These are phyloP conservation scores for Listronotus oregonensis DNA, from an alignment of 1,140 invertebrate species.

Conservation along the genomic window DNA sequence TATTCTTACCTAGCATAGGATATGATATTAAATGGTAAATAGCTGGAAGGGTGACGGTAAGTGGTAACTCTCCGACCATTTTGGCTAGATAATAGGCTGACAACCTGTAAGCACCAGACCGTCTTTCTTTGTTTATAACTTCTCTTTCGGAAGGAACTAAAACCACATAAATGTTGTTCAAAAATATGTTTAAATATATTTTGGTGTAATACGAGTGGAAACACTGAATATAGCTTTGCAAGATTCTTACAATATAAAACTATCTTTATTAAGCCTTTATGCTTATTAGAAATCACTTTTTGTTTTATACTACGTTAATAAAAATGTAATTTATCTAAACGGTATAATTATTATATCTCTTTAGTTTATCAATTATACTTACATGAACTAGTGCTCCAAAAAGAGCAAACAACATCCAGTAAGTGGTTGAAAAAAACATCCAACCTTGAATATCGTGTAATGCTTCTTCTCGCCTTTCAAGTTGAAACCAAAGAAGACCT, in stretches of 20 bases:
- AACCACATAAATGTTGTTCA: conserved; percentile 39
- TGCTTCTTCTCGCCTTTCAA: conserved; percentile 74
- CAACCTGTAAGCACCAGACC: conserved; percentile 80
- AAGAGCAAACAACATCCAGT: conserved; percentile 86
- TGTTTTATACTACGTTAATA: too few relatives aligned
- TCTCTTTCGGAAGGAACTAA: conserved; percentile 81
- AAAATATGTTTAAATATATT: background rate
- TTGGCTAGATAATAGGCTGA: conserved; percentile 87
- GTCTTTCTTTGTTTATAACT: conserved; percentile 82
- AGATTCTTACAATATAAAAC: too few relatives aligned
- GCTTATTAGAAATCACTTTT: too few relatives aligned
- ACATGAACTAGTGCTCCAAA: conserved; percentile 77
- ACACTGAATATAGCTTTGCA: background rate
- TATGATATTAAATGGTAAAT: conserved; percentile 82
- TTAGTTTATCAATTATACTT: conserved; percentile 30
- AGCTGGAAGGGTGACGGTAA: conserved; percentile 77
- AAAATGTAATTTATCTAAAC: too few relatives aligned
- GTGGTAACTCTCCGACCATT: conserved; percentile 81
- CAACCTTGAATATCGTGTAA: conserved; percentile 82
- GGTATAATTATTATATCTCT: too few relatives aligned
- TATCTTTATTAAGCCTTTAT: conserved; percentile 17
- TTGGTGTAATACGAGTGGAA: background rate
- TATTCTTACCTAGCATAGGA: conserved; percentile 67
- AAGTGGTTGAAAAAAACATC: conserved; percentile 87
- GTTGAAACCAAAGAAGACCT: conserved; percentile 80